phyloP scores from a whole-genome alignment of 2,113 vertebrate species.

The Dendropsophus ebraccatus region DNA sequence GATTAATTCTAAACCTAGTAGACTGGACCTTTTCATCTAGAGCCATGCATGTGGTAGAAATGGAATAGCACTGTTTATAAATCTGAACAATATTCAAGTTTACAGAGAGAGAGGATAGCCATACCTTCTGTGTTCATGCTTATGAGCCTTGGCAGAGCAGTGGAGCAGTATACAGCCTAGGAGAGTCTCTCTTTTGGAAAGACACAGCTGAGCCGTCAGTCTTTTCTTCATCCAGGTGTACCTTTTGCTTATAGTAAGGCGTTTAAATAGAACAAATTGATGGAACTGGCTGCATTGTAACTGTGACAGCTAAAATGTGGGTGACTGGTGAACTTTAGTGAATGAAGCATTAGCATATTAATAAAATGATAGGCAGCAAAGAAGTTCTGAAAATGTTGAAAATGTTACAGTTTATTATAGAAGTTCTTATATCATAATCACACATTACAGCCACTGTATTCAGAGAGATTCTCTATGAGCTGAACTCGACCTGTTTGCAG shows the following conservation, averaged over 20 bases:
- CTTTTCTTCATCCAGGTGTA: slow-evolving; percentile 22
- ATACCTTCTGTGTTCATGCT: neutral
- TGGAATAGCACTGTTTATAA: neutral
- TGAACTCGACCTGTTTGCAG: neutral
- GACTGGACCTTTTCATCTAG: no score
- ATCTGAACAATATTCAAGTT: neutral
- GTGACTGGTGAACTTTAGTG: slow-evolving; percentile 48
- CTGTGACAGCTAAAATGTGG: slow-evolving; percentile 58
- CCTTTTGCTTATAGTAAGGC: slow-evolving; percentile 58
- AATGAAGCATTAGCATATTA: slow-evolving; percentile 27
- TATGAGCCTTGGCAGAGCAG: slow-evolving; percentile 47
- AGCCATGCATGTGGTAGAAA: no score
- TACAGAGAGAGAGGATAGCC: neutral
- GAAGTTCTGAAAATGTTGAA: neutral
- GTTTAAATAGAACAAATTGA: slow-evolving; percentile 62
- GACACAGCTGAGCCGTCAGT: slow-evolving; percentile 57
- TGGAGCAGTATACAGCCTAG: slow-evolving; percentile 55
- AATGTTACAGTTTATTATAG: neutral
- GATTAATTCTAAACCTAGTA: no score
- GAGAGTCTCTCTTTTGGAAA: slow-evolving; percentile 58
- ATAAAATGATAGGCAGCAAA: neutral
- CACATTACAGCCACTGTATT: neutral
- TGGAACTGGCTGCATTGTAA: slow-evolving; percentile 40
- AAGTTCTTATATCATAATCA: neutral
- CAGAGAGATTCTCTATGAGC: neutral